A percentile compares a stretch with the other conserved stretches of the same genome.
These are phyloP conservation scores for Scolopax rusticola DNA, from an alignment of 2,797 vertebrate species.

Conservation along the genomic window DNA sequence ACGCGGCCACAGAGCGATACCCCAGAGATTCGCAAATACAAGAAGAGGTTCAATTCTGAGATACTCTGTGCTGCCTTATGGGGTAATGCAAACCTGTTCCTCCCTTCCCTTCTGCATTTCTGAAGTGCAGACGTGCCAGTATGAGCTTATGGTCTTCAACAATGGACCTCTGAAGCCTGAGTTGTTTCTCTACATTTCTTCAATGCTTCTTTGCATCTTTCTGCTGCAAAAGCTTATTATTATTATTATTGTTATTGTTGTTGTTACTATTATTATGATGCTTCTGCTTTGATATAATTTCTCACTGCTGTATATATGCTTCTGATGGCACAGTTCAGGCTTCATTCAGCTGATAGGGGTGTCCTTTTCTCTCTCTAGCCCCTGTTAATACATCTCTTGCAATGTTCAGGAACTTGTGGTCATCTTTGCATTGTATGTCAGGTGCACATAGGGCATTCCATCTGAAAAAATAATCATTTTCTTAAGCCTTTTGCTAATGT, in stretches of 20 bases:
- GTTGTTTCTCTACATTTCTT: not conserved
- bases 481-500: not conserved
- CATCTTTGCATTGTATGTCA: not conserved
- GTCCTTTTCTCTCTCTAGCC: not conserved
- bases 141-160: not conserved
- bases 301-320: not conserved
- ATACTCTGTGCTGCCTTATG: slow-evolving; percentile 97
- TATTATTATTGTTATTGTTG: not conserved
- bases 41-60: slow-evolving; percentile 99
- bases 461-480: not conserved
- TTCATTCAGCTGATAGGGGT: not conserved
- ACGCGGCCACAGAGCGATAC: slow-evolving; percentile 97
- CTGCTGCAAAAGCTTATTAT: not conserved
- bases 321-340: not conserved
- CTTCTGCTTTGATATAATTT: not conserved
- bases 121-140: not conserved
- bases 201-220: not conserved
- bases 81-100: slow-evolving; percentile 80
- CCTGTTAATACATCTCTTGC: not conserved
- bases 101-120: not conserved
- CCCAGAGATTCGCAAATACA: slow-evolving; percentile 98
- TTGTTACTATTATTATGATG: not conserved
- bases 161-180: not conserved
- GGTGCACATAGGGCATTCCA: not conserved
- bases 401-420: not conserved